Conservation (phyloP, 2,888 invertebrate genomes). For the Strigamia transsilvanica region DNA sequence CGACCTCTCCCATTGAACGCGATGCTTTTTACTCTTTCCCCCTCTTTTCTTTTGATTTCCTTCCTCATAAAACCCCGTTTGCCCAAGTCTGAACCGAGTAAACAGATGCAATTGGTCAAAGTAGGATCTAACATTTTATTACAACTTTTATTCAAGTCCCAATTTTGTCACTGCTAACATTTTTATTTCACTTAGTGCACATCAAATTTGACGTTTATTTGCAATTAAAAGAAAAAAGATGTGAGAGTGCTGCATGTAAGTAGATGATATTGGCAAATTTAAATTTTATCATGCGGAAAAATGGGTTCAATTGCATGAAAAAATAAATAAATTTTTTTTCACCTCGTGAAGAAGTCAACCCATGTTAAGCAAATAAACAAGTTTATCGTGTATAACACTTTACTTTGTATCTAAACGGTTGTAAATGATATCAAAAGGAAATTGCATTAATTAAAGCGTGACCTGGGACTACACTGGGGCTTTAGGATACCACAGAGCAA, state of each 20-base stretch:
- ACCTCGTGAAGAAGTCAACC: neutral
- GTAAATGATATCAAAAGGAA: neutral
- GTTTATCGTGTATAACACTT: neutral
- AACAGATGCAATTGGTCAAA: conserved; percentile 44
- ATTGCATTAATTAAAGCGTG: no score
- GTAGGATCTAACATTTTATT: conserved; percentile 34
- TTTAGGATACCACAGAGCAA: no score
- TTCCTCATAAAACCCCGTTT: conserved; percentile 42
- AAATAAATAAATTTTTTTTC: conserved; percentile 26
- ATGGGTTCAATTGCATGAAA: conserved; percentile 3
- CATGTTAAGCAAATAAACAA: neutral
- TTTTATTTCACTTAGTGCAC: neutral
- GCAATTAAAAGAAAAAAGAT: conserved; percentile 1
- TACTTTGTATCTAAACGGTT: neutral
- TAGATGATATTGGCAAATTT: conserved; percentile 27
- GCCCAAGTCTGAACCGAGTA: conserved; percentile 40
- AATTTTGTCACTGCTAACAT: conserved; percentile 28
- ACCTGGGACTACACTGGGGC: no score
- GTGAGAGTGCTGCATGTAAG: conserved; percentile 3
- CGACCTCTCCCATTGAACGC: conserved; percentile 44
- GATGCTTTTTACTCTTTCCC: conserved; percentile 32
- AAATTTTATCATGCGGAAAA: conserved; percentile 10
- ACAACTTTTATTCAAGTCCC: conserved; percentile 24
- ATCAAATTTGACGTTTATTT: conserved; percentile 39
- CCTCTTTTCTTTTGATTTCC: conserved; percentile 46